Base-by-base conservation (phyloP, 2,888 invertebrate species). In the Campoletis raptor region DNA sequence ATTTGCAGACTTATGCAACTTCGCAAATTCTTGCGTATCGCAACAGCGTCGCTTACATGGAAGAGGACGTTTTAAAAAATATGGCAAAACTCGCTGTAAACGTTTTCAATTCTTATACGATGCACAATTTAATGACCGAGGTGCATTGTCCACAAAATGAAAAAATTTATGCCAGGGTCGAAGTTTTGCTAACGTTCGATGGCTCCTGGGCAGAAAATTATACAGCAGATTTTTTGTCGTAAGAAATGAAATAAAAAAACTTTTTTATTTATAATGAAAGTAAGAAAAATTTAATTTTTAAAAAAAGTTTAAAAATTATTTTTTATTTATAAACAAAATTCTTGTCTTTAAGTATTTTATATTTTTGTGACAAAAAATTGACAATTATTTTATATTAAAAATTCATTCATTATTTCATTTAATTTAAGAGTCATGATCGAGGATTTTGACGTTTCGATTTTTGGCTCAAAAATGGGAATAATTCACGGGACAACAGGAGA, bases 401-500 rank as follows among this genome's bases (percentile, higher is more conserved):
- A 24, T 88, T 92, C 30, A 30, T 30, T 30, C 1, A 30, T 30
- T 30, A 30, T 30, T n/a, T n/a, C n/a, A n/a, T n/a, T n/a, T n/a
- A n/a, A n/a, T n/a, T n/a, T n/a, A n/a, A n/a, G 96, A 37, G 95
- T 95, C 93, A 92, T 97, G 57, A 94, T 96, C 36, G 95, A 96
- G 79, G 95, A 95, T 42, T 91, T 96, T 5, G 96, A 96, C 89
- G 95, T 96, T 37, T 95, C 95, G 8, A 94, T 94, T 89, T 95
- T 95, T 89, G 96, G 96, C 1, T 96, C 96, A 81, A 95, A 95
- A 70, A 93, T 97, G 85, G 96, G 96, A 0, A 92, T 97, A 40
- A 94, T 97, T 42, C 96, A 97, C 89, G 96, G 97, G 0, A 95
- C 95, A 91, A 96, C 95, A 0, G 97, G 96, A 24, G 91, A 94